A percentile compares a stretch with the other conserved stretches of the same genome.
Conservation (phyloP, 53 echinoderm and acorn worm genomes). For the Temnopleurus reevesii region DNA sequence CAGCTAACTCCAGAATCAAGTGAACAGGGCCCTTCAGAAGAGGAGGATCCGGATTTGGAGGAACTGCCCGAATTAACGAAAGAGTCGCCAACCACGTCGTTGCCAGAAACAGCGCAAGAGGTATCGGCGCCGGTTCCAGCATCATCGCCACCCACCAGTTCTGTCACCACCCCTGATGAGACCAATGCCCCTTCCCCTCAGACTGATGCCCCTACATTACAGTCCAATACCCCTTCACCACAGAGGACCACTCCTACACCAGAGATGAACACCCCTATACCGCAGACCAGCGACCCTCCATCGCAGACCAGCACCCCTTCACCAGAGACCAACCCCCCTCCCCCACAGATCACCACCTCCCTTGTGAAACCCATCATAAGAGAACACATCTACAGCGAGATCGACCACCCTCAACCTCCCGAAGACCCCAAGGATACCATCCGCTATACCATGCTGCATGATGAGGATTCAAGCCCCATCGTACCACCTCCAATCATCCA, state of each 20-base stretch:
- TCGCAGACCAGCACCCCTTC: neutral
- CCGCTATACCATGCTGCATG: conserved; percentile 62
- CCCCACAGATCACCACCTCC: neutral
- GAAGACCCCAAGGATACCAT: neutral
- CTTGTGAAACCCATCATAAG: conserved; percentile 30
- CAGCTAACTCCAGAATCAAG: neutral
- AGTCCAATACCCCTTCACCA: neutral
- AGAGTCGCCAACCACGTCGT: neutral
- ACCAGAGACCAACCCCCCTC: neutral
- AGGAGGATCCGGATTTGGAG: no score
- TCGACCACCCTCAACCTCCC: conserved; percentile 57
- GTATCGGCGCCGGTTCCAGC: no score
- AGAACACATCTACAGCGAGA: conserved; percentile 73
- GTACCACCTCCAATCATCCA: neutral
- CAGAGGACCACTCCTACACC: no score
- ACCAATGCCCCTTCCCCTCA: neutral
- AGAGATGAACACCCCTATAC: no score
- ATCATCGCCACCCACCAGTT: neutral
- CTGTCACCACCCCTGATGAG: neutral
- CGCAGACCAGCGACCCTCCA: no score
- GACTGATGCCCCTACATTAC: neutral
- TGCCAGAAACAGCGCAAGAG: neutral
- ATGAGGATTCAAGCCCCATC: conserved; percentile 52
- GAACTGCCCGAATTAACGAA: no score
- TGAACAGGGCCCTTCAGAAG: no score